Percentiles rank a stretch among this genome's conserved stretches.
Conservation (phyloP, 2,888 invertebrate species). For the Drosophila anomalata region DNA sequence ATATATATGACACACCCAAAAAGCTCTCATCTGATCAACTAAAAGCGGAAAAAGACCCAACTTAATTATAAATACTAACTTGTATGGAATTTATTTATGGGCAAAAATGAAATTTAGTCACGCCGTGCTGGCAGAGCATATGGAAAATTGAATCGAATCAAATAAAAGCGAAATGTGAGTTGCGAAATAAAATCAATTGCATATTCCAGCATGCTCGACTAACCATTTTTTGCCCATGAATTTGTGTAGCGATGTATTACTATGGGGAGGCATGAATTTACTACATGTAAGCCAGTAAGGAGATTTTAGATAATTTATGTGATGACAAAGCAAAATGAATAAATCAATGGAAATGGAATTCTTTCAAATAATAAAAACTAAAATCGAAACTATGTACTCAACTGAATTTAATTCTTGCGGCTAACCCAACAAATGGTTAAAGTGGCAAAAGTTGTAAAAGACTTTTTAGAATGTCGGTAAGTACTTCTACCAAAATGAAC, state of each 20-base stretch:
- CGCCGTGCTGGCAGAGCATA: conserved; percentile 14
- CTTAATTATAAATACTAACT: conserved; percentile 42
- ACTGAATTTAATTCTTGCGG: conserved; percentile 6
- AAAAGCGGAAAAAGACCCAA: conserved; percentile 22
- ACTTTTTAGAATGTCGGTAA: conserved; percentile 27
- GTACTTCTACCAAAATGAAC: conserved; percentile 16
- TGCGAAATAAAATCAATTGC: conserved; percentile 26
- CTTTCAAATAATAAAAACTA: conserved; percentile 50
- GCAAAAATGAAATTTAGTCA: conserved; percentile 38
- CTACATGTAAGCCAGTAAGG: conserved; percentile 60
- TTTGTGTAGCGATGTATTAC: conserved; percentile 37
- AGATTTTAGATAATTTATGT: conserved; percentile 70
- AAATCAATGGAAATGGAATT: conserved; percentile 51
- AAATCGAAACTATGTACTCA: conserved; percentile 27
- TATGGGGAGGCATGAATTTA: conserved; percentile 68
- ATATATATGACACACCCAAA: conserved; percentile 29
- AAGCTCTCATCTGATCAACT: conserved; percentile 35
- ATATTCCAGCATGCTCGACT: conserved; percentile 20
- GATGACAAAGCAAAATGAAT: conserved; percentile 56
- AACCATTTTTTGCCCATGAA: conserved; percentile 29
- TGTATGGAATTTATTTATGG: conserved; percentile 46
- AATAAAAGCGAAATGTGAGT: conserved; percentile 20
- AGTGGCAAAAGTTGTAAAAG: conserved; percentile 11
- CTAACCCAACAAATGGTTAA: no score
- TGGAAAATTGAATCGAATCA: conserved; percentile 23